A percentile compares a stretch with the other conserved stretches of the same genome.
Evolutionary conservation across 2,888 invertebrate species (phyloP).

Genomic region (Exocentrus adspersus): DNA sequence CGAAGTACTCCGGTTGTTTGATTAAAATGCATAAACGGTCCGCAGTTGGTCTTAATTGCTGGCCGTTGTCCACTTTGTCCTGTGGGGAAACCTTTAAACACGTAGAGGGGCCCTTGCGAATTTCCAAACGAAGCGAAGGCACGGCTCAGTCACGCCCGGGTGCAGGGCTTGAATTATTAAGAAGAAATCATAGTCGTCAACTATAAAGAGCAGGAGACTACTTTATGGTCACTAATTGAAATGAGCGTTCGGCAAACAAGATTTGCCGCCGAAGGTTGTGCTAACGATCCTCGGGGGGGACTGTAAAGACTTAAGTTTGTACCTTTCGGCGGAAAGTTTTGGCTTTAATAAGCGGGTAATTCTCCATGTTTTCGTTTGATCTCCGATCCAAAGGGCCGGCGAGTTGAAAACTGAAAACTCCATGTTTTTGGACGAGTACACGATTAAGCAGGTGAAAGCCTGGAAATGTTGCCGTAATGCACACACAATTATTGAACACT

Average conservation of each 20-base stretch:
- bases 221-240: constrained; percentile 53
- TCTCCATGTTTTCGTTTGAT: constrained; percentile 17
- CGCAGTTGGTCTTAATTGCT: constrained; percentile 55
- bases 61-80: constrained; percentile 54
- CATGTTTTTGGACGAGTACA: constrained; percentile 6
- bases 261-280: constrained; percentile 32
- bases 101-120: constrained; percentile 42
- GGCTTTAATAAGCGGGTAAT: constrained; percentile 17
- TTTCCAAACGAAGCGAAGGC: constrained; percentile 39
- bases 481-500: too few relatives aligned
- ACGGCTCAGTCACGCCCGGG: constrained; percentile 50
- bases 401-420: neutral
- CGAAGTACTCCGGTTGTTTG: constrained; percentile 52
- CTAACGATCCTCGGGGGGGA: constrained; percentile 25
- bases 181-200: constrained; percentile 53
- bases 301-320: constrained; percentile 15
- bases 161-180: constrained; percentile 56
- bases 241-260: constrained; percentile 48
- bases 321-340: constrained; percentile 16
- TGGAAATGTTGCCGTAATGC: too few relatives aligned
- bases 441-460: too few relatives aligned
- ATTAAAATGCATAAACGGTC: constrained; percentile 58
- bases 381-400: neutral
- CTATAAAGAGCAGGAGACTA: constrained; percentile 50
- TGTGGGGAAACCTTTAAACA: constrained; percentile 54